A percentile compares a stretch with the other conserved stretches of the same genome.
Evolutionary conservation across 2,888 invertebrate species (phyloP).

Genomic region (Spilarctia lutea): DNA sequence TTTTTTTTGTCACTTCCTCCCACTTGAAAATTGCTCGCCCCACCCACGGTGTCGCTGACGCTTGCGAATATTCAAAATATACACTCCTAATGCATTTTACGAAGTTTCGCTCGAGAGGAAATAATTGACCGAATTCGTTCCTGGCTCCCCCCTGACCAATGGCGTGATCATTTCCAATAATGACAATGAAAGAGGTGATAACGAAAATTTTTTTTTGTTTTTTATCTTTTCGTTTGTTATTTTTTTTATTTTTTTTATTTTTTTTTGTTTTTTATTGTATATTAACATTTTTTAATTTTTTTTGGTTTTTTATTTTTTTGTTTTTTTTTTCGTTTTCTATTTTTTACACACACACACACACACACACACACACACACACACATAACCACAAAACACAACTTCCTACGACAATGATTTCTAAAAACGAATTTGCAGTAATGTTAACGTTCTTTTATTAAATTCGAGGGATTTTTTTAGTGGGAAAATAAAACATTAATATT

Average conservation of each 20-base stretch:
- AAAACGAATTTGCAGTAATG: slow-evolving; percentile 7
- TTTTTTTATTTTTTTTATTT: too few relatives aligned
- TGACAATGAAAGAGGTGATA: background rate
- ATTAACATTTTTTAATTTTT: too few relatives aligned
- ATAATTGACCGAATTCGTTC: too few relatives aligned
- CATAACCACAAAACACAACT: background rate
- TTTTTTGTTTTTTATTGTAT: slow-evolving; percentile 1
- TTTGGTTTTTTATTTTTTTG: background rate
- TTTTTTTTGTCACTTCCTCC: too few relatives aligned
- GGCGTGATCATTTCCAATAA: background rate
- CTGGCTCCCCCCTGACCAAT: too few relatives aligned
- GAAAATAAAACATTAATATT: background rate
- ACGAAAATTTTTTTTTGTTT: background rate
- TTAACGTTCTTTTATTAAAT: background rate
- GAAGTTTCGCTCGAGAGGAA: too few relatives aligned
- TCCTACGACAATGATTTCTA: background rate
- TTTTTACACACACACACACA: too few relatives aligned
- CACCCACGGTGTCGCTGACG: too few relatives aligned
- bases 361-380: slow-evolving; percentile 9
- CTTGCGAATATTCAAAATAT: too few relatives aligned
- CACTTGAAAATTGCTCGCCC: too few relatives aligned
- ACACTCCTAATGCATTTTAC: too few relatives aligned
- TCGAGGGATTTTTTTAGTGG: background rate
- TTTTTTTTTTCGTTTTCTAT: slow-evolving; percentile 1
- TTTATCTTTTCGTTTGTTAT: too few relatives aligned